These are phyloP conservation scores for Megalops cyprinoides DNA, from an alignment of 2,797 vertebrate genomes.

Conservation along the genomic window DNA sequence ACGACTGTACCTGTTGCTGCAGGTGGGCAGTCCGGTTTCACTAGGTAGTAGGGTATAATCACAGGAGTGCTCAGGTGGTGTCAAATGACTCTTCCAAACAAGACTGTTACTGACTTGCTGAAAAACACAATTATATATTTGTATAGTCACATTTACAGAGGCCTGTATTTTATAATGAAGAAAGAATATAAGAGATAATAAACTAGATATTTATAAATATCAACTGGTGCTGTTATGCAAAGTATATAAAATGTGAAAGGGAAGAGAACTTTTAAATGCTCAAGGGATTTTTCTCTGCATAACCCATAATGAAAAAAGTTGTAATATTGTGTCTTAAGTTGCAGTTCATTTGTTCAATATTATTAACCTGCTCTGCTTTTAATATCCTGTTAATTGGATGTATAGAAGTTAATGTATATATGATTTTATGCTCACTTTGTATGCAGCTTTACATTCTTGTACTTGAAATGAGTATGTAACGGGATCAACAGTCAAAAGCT, in stretches of 20 bases:
- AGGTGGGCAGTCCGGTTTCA: constrained; percentile 27
- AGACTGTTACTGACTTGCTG: constrained; percentile 68
- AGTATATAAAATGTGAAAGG: constrained; percentile 56
- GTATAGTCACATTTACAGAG: constrained; percentile 58
- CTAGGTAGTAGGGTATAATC: constrained; percentile 41
- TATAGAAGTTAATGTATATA: constrained; percentile 28
- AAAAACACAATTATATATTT: constrained; percentile 69
- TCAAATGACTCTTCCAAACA: constrained; percentile 53
- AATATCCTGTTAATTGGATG: constrained; percentile 43
- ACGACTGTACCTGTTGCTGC: constrained; percentile 5
- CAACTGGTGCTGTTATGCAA: constrained; percentile 57
- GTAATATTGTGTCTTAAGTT: constrained; percentile 13
- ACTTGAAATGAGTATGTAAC: constrained; percentile 66
- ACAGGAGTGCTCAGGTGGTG: constrained; percentile 64
- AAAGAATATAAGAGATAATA: constrained; percentile 39
- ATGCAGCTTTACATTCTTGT: constrained; percentile 61
- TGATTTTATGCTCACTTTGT: constrained; percentile 42
- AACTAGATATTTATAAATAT: constrained; percentile 57
- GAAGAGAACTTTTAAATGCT: constrained; percentile 47
- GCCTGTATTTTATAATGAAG: constrained; percentile 66
- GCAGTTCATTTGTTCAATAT: constrained; percentile 23
- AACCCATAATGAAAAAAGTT: constrained; percentile 32
- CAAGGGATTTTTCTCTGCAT: constrained; percentile 44
- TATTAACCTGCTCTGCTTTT: constrained; percentile 17
- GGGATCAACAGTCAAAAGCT: constrained; percentile 62